Evolutionary conservation across 2,797 vertebrate species (phyloP).

Genomic region (Sparus aurata): DNA sequence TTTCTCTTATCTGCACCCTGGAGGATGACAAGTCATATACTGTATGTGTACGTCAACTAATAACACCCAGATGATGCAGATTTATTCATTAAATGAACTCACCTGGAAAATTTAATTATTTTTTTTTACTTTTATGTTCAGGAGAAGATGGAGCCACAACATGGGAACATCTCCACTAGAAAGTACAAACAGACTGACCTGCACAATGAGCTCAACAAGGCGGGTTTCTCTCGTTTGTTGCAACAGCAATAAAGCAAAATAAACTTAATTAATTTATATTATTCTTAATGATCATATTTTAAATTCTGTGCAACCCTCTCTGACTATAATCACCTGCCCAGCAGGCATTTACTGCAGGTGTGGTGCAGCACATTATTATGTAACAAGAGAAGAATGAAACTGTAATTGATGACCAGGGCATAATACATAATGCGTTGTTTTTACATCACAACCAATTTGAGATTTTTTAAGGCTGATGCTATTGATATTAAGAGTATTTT

Average conservation of each 20-base stretch:
- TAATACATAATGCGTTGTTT: too few relatives aligned
- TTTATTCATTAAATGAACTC: conserved; percentile 11
- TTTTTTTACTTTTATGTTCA: too few relatives aligned
- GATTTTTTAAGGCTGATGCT: too few relatives aligned
- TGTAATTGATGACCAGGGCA: too few relatives aligned
- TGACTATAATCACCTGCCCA: background rate
- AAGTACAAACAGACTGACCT: background rate
- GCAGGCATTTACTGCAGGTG: background rate
- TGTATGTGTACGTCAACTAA: background rate
- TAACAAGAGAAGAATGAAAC: background rate
- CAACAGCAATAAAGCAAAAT: background rate
- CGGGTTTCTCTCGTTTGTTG: background rate
- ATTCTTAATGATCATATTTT: background rate
- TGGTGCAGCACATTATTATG: background rate
- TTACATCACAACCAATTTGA: background rate
- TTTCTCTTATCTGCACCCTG: background rate
- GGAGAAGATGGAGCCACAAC: background rate
- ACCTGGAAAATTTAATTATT: background rate
- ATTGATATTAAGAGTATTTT: too few relatives aligned
- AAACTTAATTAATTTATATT: background rate
- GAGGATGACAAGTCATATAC: background rate
- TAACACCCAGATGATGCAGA: background rate
- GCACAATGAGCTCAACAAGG: background rate
- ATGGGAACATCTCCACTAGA: background rate
- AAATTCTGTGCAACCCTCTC: background rate